phyloP scores from a whole-genome alignment of 2,888 invertebrate species.

The Cephus sareptanus region DNA sequence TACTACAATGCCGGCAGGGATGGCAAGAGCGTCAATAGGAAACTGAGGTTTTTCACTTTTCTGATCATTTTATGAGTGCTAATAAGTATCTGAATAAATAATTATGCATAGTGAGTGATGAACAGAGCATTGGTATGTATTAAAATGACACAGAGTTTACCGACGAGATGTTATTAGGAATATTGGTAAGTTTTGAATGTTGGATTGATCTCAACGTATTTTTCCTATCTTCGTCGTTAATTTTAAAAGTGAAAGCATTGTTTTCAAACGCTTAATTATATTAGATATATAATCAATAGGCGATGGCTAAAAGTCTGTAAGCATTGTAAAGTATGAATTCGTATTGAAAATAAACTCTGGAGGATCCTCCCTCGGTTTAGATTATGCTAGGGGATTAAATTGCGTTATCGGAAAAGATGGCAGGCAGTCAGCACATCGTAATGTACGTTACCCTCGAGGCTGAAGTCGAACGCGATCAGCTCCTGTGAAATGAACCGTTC shows the following conservation, averaged over 20 bases:
- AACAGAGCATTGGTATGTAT: not conserved
- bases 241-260: not conserved
- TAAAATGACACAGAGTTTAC: not conserved
- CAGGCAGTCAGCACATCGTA: slow-evolving; percentile 28
- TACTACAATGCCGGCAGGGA: not conserved
- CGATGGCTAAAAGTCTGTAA: not conserved
- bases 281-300: no score
- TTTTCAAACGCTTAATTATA: not conserved
- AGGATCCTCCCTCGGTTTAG: not conserved
- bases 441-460: slow-evolving; percentile 32
- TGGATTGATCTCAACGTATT: not conserved
- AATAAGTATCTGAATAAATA: not conserved
- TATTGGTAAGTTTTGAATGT: not conserved
- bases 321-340: not conserved
- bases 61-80: not conserved
- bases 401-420: slow-evolving; percentile 29
- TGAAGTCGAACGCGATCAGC: slow-evolving; percentile 29
- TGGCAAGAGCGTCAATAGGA: not conserved
- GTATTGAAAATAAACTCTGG: not conserved
- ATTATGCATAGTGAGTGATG: not conserved
- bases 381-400: slow-evolving; percentile 23
- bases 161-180: not conserved
- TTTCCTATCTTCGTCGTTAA: not conserved
- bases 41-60: not conserved
- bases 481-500: slow-evolving; percentile 32